phyloP scores from a whole-genome alignment of 2,797 vertebrate species.

The Danio albolineatus region DNA sequence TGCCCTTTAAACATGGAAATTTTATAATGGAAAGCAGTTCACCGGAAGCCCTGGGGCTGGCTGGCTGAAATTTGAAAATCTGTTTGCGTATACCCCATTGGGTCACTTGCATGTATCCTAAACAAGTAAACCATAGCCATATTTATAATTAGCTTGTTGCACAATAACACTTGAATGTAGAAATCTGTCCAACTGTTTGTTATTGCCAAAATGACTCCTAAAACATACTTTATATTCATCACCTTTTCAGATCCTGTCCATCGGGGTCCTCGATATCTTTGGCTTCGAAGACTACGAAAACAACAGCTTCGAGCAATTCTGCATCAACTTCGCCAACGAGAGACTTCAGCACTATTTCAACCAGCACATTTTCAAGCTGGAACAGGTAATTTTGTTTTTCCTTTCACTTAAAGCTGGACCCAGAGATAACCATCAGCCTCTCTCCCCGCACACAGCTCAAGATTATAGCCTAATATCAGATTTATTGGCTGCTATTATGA shows the following conservation, averaged over 20 bases:
- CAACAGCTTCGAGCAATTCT: slow-evolving; percentile 99
- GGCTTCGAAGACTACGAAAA: slow-evolving; percentile 99
- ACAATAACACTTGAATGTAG: not conserved
- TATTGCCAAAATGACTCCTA: not conserved
- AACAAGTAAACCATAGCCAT: not conserved
- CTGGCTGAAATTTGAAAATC: too few relatives aligned
- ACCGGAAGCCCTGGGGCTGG: too few relatives aligned
- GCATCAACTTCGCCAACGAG: slow-evolving; percentile 99
- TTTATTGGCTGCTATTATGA: slow-evolving; percentile 49
- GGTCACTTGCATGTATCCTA: too few relatives aligned
- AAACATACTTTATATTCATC: not conserved
- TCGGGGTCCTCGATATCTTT: slow-evolving; percentile 98
- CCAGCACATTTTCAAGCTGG: slow-evolving; percentile 98
- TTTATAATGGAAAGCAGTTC: too few relatives aligned
- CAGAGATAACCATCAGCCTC: slow-evolving; percentile 16
- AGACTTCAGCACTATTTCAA: slow-evolving; percentile 99
- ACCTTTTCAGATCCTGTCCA: slow-evolving; percentile 88
- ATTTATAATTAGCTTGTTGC: not conserved
- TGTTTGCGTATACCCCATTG: too few relatives aligned
- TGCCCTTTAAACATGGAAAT: too few relatives aligned
- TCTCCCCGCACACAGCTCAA: slow-evolving; percentile 22
- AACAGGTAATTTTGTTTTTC: slow-evolving; percentile 83
- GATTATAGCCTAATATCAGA: slow-evolving; percentile 39
- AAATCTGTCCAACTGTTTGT: not conserved
- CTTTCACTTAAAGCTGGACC: not conserved